Evolutionary conservation across 2,888 invertebrate genomes (phyloP).

Genomic region (Drosophila antonietae): DNA sequence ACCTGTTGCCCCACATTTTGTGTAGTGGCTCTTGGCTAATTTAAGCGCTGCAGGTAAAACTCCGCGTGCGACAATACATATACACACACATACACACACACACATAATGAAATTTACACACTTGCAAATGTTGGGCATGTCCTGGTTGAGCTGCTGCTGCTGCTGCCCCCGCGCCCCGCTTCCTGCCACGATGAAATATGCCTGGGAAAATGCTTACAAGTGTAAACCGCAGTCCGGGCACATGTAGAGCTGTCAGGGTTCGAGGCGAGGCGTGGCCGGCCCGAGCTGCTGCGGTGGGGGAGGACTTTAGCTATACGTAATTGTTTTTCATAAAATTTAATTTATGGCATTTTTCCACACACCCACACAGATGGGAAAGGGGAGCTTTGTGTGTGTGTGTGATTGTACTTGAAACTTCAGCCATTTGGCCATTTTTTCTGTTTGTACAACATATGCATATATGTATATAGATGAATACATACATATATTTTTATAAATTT

Average conservation of each 20-base stretch:
- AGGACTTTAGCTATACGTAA: slow-evolving; percentile 64
- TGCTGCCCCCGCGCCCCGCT: background rate
- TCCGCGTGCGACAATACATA: slow-evolving; percentile 12
- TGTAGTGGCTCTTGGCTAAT: slow-evolving; percentile 55
- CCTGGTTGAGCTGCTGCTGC: slow-evolving; percentile 1
- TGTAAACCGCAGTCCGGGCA: slow-evolving; percentile 75
- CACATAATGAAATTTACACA: slow-evolving; percentile 73
- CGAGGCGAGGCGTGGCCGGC: background rate
- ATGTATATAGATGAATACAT: background rate
- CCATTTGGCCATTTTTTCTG: slow-evolving; percentile 53
- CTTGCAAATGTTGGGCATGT: slow-evolving; percentile 67
- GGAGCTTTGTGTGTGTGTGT: slow-evolving; percentile 37
- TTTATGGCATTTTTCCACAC: slow-evolving; percentile 75
- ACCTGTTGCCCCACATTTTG: slow-evolving; percentile 73
- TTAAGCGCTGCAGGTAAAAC: slow-evolving; percentile 61
- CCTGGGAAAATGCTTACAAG: slow-evolving; percentile 77
- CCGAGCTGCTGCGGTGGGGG: slow-evolving; percentile 3
- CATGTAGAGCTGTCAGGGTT: slow-evolving; percentile 65
- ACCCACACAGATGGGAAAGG: slow-evolving; percentile 10
- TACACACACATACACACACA: slow-evolving; percentile 8
- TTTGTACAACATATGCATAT: slow-evolving; percentile 5
- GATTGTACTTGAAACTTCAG: slow-evolving; percentile 73
- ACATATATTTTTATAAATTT: slow-evolving; percentile 11
- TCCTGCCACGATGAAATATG: slow-evolving; percentile 62
- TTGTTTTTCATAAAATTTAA: slow-evolving; percentile 79